These are phyloP conservation scores for Daboia siamensis DNA, from an alignment of 2,113 vertebrate species.

Conservation along the genomic window DNA sequence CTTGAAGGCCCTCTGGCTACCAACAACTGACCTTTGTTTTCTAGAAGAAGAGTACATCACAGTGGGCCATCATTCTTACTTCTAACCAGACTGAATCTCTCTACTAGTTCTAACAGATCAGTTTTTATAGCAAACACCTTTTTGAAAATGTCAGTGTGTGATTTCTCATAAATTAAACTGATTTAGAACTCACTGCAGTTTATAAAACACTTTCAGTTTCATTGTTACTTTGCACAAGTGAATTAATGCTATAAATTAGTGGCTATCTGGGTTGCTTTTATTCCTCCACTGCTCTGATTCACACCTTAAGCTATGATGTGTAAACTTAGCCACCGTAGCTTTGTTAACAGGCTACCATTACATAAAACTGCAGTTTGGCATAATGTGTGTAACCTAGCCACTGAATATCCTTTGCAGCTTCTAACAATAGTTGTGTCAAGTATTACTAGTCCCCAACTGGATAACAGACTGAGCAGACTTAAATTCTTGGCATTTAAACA, in stretches of 20 bases:
- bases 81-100: neutral
- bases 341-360: neutral
- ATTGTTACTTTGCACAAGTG: neutral
- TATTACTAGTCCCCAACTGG: neutral
- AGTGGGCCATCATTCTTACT: neutral
- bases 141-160: neutral
- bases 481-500: neutral
- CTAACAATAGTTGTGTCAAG: neutral
- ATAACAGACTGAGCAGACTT: neutral
- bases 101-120: neutral
- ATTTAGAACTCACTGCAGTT: neutral
- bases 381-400: neutral
- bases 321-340: neutral
- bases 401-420: neutral
- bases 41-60: neutral
- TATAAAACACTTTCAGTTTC: neutral
- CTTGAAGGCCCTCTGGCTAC: neutral
- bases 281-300: neutral
- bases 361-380: neutral
- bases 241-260: neutral
- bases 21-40: neutral
- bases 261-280: neutral
- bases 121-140: neutral
- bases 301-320: neutral
- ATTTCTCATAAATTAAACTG: neutral